Conservation (phyloP, 2,888 invertebrate genomes). For the Shargacucullia verbasci region DNA sequence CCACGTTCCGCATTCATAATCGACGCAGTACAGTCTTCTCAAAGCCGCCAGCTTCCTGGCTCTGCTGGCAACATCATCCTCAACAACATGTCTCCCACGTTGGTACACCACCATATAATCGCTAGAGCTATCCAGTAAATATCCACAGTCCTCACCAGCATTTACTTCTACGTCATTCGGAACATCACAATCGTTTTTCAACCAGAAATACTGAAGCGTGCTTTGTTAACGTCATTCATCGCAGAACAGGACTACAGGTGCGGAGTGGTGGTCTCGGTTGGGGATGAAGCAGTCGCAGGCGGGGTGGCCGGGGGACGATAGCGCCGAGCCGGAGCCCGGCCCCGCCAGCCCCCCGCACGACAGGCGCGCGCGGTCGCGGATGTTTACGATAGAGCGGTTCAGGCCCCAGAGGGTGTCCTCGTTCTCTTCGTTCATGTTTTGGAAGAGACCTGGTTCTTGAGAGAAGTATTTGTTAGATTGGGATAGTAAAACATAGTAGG, state of each 20-base stretch:
- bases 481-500: too few relatives aligned
- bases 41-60: constrained; percentile 71
- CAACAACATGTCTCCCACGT: constrained; percentile 17
- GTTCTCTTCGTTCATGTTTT: constrained; percentile 56
- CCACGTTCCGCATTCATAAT: constrained; percentile 67
- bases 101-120: constrained; percentile 45
- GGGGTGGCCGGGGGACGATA: constrained; percentile 82
- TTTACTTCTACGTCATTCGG: constrained; percentile 25
- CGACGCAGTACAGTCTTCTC: constrained; percentile 69
- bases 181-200: constrained; percentile 49
- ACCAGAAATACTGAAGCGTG: constrained; percentile 55
- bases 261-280: constrained; percentile 87
- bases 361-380: constrained; percentile 79
- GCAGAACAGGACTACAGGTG: constrained; percentile 90
- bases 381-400: constrained; percentile 74
- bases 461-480: not conserved
- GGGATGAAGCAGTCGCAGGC: constrained; percentile 84
- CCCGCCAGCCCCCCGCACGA: constrained; percentile 81
- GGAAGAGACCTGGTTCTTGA: constrained; percentile 71
- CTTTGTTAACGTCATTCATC: constrained; percentile 84
- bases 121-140: constrained; percentile 37
- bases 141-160: constrained; percentile 10
- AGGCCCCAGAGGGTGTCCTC: constrained; percentile 72
- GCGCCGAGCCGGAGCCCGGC: constrained; percentile 81
- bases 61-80: constrained; percentile 64